These are phyloP conservation scores for Apis cerana DNA, from an alignment of 1,140 invertebrate genomes.

Conservation along the genomic window DNA sequence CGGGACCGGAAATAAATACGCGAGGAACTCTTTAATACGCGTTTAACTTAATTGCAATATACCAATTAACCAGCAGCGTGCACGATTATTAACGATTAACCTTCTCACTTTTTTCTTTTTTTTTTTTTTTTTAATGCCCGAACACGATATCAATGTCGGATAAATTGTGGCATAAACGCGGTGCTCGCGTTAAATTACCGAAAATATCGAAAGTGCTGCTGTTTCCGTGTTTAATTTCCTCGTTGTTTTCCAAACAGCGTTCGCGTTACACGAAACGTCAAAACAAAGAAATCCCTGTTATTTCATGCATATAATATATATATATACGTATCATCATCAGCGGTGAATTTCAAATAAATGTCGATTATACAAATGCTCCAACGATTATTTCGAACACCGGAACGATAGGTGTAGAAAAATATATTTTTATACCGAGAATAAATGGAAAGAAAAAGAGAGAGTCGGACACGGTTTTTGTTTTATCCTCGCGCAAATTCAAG, in stretches of 20 bases:
- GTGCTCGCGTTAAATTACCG: background rate
- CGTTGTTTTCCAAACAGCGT: background rate
- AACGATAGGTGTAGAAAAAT: no score
- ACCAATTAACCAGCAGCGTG: background rate
- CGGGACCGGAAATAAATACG: slow-evolving; percentile 16
- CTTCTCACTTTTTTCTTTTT: background rate
- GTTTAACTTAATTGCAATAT: slow-evolving; percentile 37
- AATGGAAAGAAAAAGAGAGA: no score
- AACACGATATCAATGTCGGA: background rate
- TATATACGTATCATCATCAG: background rate
- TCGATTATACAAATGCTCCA: no score
- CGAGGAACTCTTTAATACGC: background rate
- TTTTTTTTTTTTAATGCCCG: background rate
- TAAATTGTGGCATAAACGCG: background rate
- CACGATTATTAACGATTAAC: slow-evolving; percentile 13
- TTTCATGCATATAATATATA: background rate
- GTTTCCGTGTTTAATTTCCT: background rate
- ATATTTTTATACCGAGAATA: no score
- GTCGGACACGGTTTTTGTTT: no score
- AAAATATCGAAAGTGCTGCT: background rate
- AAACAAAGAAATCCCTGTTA: background rate
- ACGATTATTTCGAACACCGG: no score
- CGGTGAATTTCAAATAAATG: no score
- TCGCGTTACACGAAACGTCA: background rate
- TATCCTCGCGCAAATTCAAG: background rate